These are phyloP conservation scores for Geodia barretti DNA, from an alignment of 37 sponge, comb jelly and placozoan species.

Conservation along the genomic window DNA sequence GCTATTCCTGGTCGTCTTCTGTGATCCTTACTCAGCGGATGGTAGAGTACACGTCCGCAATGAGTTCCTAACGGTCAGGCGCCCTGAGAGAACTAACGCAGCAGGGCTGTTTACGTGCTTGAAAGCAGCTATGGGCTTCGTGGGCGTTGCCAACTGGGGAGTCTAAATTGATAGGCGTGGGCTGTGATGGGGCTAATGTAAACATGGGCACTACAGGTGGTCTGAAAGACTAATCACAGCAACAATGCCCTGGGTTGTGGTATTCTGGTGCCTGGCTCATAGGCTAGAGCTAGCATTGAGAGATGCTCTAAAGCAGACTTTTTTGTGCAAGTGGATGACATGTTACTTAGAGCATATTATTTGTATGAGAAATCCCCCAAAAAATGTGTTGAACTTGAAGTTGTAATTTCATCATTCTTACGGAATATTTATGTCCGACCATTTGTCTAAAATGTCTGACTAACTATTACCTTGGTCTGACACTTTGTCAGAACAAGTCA, in stretches of 20 bases:
- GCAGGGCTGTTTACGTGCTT: constrained; percentile 23
- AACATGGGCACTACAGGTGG: constrained; percentile 35
- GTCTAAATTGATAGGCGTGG: constrained; percentile 30
- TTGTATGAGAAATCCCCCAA: constrained; percentile 47
- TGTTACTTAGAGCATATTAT: constrained; percentile 32
- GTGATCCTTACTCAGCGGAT: constrained; percentile 16
- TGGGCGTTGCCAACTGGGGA: constrained; percentile 36
- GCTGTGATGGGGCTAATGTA: constrained; percentile 60
- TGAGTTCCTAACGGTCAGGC: constrained; percentile 17
- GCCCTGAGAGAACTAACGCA: constrained; percentile 9
- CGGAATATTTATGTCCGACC: no score
- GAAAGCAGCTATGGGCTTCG: not conserved
- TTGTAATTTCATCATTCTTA: no score
- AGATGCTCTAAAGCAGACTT: constrained; percentile 50
- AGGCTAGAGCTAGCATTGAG: constrained; percentile 43
- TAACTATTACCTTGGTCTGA: not conserved
- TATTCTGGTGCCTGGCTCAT: constrained; percentile 61
- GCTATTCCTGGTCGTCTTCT: constrained; percentile 28
- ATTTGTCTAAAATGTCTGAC: not conserved
- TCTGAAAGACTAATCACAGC: constrained; percentile 24
- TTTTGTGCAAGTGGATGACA: constrained; percentile 36
- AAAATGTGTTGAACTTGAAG: constrained; percentile 43
- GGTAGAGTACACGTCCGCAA: constrained; percentile 24
- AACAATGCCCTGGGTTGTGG: constrained; percentile 46
- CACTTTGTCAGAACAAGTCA: not conserved